Percentiles rank a stretch among this genome's conserved stretches.
These are phyloP conservation scores for Myoxocephalus aenaeus DNA, from an alignment of 2,797 vertebrate species.

Conservation along the genomic window DNA sequence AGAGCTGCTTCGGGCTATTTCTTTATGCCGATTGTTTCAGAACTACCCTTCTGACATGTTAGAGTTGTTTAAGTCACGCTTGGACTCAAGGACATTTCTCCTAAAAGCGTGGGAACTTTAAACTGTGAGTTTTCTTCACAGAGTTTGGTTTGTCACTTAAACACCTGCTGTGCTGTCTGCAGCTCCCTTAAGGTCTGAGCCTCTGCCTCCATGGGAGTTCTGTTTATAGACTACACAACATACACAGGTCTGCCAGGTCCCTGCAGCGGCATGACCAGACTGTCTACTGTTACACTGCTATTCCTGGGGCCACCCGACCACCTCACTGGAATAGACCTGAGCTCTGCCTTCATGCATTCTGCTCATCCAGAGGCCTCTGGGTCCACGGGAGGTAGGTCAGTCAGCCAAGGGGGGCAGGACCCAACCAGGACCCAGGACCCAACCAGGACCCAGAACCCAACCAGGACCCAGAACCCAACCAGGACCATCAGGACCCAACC, in stretches of 20 bases:
- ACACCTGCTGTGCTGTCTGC: conserved; percentile 56
- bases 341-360: conserved; percentile 31
- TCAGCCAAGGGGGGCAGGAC: background rate
- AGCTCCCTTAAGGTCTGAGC: conserved; percentile 15
- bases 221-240: conserved; percentile 75
- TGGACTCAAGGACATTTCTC: rapidly evolving
- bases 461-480: too few relatives aligned
- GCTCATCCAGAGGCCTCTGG: conserved; percentile 28
- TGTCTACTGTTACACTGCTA: conserved; percentile 84
- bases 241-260: conserved; percentile 54
- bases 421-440: background rate
- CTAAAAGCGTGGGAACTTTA: background rate
- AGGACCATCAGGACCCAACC: too few relatives aligned
- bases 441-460: too few relatives aligned
- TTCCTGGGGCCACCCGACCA: conserved; percentile 79
- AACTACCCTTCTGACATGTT: too few relatives aligned
- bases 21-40: background rate
- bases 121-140: background rate
- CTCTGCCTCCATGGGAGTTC: conserved; percentile 57
- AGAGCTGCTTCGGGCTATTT: rapidly evolving
- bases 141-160: conserved; percentile 13
- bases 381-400: background rate
- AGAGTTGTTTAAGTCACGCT: rapidly evolving
- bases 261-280: conserved; percentile 63
- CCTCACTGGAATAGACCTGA: conserved; percentile 58